These are phyloP conservation scores for Antheraea assamensis DNA, from an alignment of 2,888 invertebrate genomes.

Conservation along the genomic window DNA sequence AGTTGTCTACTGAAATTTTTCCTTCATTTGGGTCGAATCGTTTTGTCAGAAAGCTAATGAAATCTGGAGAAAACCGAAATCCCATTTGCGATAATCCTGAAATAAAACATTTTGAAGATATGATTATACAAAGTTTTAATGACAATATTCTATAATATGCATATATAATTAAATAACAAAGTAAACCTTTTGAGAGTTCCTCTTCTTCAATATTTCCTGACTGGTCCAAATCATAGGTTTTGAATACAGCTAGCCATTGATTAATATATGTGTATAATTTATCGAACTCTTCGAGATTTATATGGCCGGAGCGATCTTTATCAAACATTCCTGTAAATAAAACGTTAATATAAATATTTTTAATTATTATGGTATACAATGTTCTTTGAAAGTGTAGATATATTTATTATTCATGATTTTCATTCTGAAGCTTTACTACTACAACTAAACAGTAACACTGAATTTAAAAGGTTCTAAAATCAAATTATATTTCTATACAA, in stretches of 20 bases:
- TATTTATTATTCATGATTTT: background rate
- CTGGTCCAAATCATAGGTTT: conserved; percentile 91
- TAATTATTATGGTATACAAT: background rate
- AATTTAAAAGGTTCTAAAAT: background rate
- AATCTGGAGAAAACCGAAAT: conserved; percentile 90
- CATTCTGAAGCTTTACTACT: background rate
- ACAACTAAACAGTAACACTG: background rate
- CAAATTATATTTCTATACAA: background rate
- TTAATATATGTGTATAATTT: conserved; percentile 93
- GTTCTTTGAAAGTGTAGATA: background rate
- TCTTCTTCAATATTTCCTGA: conserved; percentile 92
- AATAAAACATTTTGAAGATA: conserved; percentile 39
- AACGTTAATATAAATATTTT: background rate
- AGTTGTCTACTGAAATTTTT: conserved; percentile 91
- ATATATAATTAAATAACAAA: background rate
- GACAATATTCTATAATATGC: too few relatives aligned
- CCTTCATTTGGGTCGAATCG: conserved; percentile 85
- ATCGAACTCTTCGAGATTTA: conserved; percentile 92
- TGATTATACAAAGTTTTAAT: background rate
- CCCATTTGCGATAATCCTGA: conserved; percentile 94
- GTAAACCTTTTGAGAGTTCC: conserved; percentile 88
- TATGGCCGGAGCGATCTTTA: conserved; percentile 90
- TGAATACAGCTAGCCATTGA: conserved; percentile 93
- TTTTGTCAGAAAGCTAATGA: conserved; percentile 86
- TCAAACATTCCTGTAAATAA: conserved; percentile 91